Conservation (phyloP, 2,888 invertebrate genomes). For the Campopleginae sp. region DNA sequence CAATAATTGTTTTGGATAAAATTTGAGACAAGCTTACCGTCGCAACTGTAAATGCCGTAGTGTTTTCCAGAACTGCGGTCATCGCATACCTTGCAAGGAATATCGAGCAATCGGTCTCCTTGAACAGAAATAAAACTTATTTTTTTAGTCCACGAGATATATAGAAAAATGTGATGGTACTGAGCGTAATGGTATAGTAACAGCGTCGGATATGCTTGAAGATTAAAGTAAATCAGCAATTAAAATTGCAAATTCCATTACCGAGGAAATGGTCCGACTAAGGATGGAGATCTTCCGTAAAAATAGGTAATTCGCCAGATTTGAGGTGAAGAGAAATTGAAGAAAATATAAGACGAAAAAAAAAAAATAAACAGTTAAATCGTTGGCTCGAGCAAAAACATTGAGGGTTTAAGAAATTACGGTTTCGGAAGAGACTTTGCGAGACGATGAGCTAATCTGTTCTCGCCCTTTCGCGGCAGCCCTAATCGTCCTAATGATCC, state of each 20-base stretch:
- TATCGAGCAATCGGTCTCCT: constrained; percentile 99
- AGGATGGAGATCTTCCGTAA: not conserved
- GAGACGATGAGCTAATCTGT: constrained; percentile 78
- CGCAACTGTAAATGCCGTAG: constrained; percentile 99
- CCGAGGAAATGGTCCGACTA: not conserved
- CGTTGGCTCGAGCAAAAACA: constrained; percentile 49
- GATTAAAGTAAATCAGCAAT: not conserved
- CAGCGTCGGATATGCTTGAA: not conserved
- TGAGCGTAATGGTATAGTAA: not conserved
- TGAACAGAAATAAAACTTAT: constrained; percentile 75
- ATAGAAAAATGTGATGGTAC: not conserved
- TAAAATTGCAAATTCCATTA: not conserved
- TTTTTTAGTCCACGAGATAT: not conserved
- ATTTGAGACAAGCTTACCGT: constrained; percentile 88
- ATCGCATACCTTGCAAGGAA: constrained; percentile 99
- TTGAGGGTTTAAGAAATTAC: constrained; percentile 60
- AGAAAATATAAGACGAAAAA: constrained; percentile 30
- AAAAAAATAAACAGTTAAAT: constrained; percentile 46
- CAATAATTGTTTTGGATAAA: not conserved
- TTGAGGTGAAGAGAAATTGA: constrained; percentile 20
- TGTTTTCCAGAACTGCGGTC: constrained; percentile 99
- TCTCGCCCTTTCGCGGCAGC: constrained; percentile 80
- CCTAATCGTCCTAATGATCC: constrained; percentile 84
- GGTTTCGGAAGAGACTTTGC: constrained; percentile 33
- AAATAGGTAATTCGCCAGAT: constrained; percentile 24